Percentiles rank a stretch among this genome's conserved stretches.
Evolutionary conservation across 2,888 invertebrate genomes (phyloP).

Genomic region (Aphodius granarius): DNA sequence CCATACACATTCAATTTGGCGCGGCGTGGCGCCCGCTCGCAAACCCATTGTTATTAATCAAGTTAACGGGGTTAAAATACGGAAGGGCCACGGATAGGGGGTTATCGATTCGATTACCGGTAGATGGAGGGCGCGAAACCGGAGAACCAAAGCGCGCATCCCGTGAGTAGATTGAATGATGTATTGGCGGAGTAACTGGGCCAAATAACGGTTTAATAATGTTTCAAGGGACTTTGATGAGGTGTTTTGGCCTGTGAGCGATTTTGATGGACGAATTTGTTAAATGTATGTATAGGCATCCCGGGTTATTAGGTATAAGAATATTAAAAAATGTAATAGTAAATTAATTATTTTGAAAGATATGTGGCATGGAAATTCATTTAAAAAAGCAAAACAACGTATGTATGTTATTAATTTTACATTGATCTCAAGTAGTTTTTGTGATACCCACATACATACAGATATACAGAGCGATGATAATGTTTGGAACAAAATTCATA

Average conservation of each 20-base stretch:
- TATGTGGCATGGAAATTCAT: too few relatives aligned
- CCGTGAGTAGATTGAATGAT: background rate
- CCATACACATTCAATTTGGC: background rate
- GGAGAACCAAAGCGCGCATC: background rate
- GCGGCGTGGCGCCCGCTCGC: slow-evolving; percentile 5
- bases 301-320: too few relatives aligned
- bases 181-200: background rate
- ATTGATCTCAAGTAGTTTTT: too few relatives aligned
- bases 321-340: too few relatives aligned
- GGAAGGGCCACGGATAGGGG: background rate
- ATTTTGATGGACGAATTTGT: background rate
- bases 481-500: too few relatives aligned
- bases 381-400: too few relatives aligned
- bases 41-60: slow-evolving; percentile 27
- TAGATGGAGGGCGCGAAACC: background rate
- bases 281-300: too few relatives aligned
- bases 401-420: too few relatives aligned
- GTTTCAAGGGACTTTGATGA: background rate
- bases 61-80: slow-evolving; percentile 20
- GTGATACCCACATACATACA: too few relatives aligned
- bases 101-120: slow-evolving; percentile 13
- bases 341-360: too few relatives aligned
- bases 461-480: too few relatives aligned
- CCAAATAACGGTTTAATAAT: background rate
- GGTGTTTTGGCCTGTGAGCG: background rate